Evolutionary conservation across 1,140 invertebrate genomes (phyloP), one percentile per base, ranked within the genome.

Genomic region (Bombus impatiens): DNA sequence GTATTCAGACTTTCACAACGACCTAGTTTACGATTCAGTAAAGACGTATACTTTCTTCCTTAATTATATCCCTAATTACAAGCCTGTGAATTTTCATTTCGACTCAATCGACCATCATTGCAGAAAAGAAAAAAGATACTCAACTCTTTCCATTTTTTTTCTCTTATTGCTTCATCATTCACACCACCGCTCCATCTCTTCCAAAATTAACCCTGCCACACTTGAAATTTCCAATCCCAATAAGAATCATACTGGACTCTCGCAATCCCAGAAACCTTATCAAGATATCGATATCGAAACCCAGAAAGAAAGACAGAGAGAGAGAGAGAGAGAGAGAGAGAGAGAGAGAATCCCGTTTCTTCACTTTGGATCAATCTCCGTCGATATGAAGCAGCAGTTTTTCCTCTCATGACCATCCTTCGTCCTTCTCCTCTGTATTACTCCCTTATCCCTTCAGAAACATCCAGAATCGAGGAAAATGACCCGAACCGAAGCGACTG

Each of bases 1-100:
- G 67, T 68, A 68, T 68, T 68, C 67, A 68, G 67, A 35, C 32
- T 37, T 68, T 35, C 67, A 68, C 67, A 68, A 68, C 32, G 67
- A 68, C 67, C 67, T 35, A 68, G 18, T 68, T 68, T 68, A 35
- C 67, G 32, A 35, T 68, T 25, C 35, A 35, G 32, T 35, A 35
- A 68, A 68, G 35, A 68, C 32, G 32, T 8, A 10, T 22, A 8
- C 15, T 22, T 18, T 6, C 0, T 32, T 67, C 65, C 59, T 62
- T 62, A 62, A 62, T 62, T 62, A 62, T 62, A 62, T 53, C 47
- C 47, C 22, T 53, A 53, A 53, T 53, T 53, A 53, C 47, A 22
- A 53, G 18, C 47, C 18, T 53, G 47, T 53, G 47, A 53, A 53
- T 53, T 53, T 53, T 53, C 47, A 53, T 53, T 53, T 53, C 47